phyloP scores from a whole-genome alignment of 2,797 vertebrate species.

The Nothura maculosa region DNA sequence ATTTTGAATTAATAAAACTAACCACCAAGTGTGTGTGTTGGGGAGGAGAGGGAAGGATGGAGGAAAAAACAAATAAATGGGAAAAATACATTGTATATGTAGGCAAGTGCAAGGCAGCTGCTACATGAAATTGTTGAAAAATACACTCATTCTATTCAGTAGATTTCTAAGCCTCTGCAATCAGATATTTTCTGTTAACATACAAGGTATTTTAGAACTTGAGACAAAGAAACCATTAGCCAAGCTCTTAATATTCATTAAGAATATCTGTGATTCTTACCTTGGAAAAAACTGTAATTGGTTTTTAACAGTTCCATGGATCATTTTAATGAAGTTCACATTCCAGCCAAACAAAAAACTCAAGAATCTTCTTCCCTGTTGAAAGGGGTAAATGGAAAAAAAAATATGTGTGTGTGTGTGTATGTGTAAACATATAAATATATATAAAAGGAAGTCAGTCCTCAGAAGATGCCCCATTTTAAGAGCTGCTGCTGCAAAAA shows the following conservation, averaged over 20 bases:
- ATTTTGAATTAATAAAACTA: background rate
- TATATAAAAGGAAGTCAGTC: background rate
- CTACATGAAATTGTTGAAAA: constrained; percentile 1
- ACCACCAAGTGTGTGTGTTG: too few species aligned
- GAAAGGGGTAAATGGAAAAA: background rate
- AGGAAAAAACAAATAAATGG: background rate
- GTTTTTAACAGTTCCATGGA: constrained; percentile 96
- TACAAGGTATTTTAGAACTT: background rate
- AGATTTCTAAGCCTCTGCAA: background rate
- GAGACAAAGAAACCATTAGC: constrained; percentile 2
- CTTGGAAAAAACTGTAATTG: constrained; percentile 90
- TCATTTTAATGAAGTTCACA: constrained; percentile 89
- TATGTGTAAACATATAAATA: too few species aligned
- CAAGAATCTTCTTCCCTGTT: constrained; percentile 93
- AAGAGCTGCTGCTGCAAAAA: background rate
- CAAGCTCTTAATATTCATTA: background rate
- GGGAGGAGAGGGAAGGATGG: too few species aligned
- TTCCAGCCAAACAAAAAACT: constrained; percentile 95
- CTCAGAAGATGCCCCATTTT: background rate
- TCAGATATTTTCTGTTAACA: background rate
- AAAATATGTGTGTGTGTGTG: background rate
- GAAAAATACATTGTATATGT: background rate
- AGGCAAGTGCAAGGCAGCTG: background rate
- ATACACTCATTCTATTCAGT: background rate
- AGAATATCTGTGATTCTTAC: constrained; percentile 80